Evolutionary conservation across 2,797 vertebrate species (phyloP).

Genomic region (Margarornis squamiger): DNA sequence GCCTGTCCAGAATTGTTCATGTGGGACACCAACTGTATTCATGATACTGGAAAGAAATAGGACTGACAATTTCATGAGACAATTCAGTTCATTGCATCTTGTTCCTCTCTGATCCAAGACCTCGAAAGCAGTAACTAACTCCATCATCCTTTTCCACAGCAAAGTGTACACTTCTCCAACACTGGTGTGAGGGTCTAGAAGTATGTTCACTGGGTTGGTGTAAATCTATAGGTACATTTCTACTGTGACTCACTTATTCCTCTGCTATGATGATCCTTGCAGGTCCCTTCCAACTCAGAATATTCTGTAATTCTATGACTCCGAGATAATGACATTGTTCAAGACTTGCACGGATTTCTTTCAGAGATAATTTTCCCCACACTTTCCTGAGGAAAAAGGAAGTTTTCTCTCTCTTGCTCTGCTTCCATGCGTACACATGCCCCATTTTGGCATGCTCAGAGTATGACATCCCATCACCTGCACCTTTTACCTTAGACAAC

Average conservation of each 20-base stretch:
- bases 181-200: background rate
- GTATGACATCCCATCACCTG: background rate
- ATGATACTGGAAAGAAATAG: background rate
- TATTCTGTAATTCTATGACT: background rate
- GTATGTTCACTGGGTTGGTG: background rate
- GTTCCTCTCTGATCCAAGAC: background rate
- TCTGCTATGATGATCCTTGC: background rate
- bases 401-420: background rate
- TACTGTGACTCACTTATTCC: background rate
- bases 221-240: background rate
- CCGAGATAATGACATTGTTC: background rate
- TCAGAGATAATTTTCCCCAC: background rate
- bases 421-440: background rate
- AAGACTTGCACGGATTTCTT: background rate
- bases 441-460: background rate
- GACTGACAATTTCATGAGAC: background rate
- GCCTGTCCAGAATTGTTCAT: background rate
- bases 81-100: background rate
- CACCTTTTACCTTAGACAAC: background rate
- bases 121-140: background rate
- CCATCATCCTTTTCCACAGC: background rate
- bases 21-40: background rate
- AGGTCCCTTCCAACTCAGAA: background rate
- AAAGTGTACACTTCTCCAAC: background rate
- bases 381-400: background rate